Evolutionary conservation across 2,797 vertebrate species (phyloP).

Genomic region (Malurus splendens): DNA sequence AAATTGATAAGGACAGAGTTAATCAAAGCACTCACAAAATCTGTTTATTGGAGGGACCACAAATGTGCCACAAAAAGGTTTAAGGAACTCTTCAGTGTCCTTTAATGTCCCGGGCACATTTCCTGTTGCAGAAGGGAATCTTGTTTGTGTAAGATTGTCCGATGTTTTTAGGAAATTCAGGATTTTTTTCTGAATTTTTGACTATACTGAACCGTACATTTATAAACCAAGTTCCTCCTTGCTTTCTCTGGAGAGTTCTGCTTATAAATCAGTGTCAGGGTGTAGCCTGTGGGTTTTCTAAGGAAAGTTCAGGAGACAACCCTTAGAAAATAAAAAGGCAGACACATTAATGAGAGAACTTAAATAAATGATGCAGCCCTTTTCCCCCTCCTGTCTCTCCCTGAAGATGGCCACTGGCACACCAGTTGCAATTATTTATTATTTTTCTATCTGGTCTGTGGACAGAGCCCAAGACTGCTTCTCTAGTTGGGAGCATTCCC

Average conservation of each 20-base stretch:
- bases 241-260: neutral
- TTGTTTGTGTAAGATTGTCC: neutral
- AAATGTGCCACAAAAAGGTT: neutral
- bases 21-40: neutral
- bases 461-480: neutral
- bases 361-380: neutral
- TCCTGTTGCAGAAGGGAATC: neutral
- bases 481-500: neutral
- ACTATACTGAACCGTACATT: rapidly evolving
- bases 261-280: neutral
- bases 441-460: neutral
- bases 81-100: neutral
- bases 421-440: neutral
- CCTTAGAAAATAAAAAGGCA: neutral
- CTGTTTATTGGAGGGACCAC: neutral
- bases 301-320: neutral
- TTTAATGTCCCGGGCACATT: neutral
- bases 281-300: neutral
- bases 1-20: slow-evolving; percentile 2
- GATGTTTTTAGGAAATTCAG: neutral
- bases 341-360: neutral
- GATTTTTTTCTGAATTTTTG: neutral
- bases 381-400: rapidly evolving
- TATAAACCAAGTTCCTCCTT: neutral
- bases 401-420: neutral